Percentiles rank a stretch among this genome's conserved stretches.
Evolutionary conservation across 2,888 invertebrate species (phyloP).

Genomic region (Acronicta aceris): DNA sequence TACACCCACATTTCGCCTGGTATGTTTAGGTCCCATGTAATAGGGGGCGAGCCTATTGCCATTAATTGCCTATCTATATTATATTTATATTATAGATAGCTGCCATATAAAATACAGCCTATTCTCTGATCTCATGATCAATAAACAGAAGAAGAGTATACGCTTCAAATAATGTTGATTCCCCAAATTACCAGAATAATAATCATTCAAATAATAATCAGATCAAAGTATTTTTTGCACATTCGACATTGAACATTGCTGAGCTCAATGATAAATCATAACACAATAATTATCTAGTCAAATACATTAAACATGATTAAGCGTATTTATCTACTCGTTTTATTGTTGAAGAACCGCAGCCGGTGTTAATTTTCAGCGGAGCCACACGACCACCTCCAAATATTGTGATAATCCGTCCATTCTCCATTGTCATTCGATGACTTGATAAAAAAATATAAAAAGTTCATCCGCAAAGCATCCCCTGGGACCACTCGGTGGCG

Average conservation of each 20-base stretch:
- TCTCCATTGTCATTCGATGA: constrained; percentile 84
- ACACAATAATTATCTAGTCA: constrained; percentile 56
- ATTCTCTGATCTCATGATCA: too few species aligned
- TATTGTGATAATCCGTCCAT: constrained; percentile 87
- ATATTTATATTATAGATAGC: too few species aligned
- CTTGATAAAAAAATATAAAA: constrained; percentile 86
- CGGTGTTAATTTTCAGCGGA: constrained; percentile 76
- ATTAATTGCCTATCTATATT: too few species aligned
- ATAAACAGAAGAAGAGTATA: too few species aligned
- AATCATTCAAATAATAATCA: too few species aligned
- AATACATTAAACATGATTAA: constrained; percentile 66
- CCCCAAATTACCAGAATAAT: too few species aligned
- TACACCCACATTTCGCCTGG: too few species aligned
- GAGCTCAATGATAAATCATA: constrained; percentile 7
- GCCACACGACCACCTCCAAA: constrained; percentile 83
- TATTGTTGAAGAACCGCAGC: constrained; percentile 65
- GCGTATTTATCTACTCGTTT: constrained; percentile 57
- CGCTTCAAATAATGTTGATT: too few species aligned
- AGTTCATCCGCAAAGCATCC: constrained; percentile 72
- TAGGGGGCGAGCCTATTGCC: too few species aligned
- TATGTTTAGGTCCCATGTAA: too few species aligned
- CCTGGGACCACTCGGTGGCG: constrained; percentile 76
- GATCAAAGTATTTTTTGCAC: neutral
- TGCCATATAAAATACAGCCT: too few species aligned
- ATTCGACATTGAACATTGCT: neutral